Evolutionary conservation across 2,797 vertebrate species (phyloP), one percentile per base, ranked within the genome.

Genomic region (Lutjanus campechanus): DNA sequence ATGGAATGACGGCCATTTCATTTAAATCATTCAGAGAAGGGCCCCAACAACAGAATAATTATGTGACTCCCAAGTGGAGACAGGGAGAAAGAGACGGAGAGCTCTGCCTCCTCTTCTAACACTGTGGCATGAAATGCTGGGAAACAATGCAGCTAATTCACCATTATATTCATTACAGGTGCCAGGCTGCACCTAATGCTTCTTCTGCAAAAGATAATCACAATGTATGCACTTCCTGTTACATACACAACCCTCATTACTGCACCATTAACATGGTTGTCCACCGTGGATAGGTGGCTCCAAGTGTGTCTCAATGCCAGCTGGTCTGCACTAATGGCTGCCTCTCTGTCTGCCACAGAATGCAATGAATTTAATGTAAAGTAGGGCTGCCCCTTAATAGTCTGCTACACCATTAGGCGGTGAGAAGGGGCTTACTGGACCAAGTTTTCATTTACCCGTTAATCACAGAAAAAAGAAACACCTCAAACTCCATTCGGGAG

Each of bases 261-360:
- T 6, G 55, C 70, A 49, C 77, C 66, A 77, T 81, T 81, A 81
- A 65, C 56, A 11, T 1, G 20, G 58, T 70, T 65, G 74, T 77
- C 62, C 63, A 41, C 43, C 2, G 4, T 4, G 41, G 60, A 81
- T 16, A n/a, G 17, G 56, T 55, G 73, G 44, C 65, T 76, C 40
- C 6, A 10, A 3, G 20, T 56, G 17, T 13, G 36, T 49, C 55
- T 70, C 40, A 53, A 6, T 22, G 43, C 22, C 70, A 54, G 9
- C 91, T 66, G 95, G 95, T 96, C 74, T 6, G 1, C 50, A 25
- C 9, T 63, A 67, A 69, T 49, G 41, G n/a, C 11, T 3, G n/a
- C 29, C 29, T 3, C 2, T 54, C 8, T 65, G 36, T 65, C 22
- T 0, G 10, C 25, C 58, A 47, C 2, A 13, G 22, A 61, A 50